Conservation (phyloP, 2,888 invertebrate genomes). For the Phasia obesa region DNA sequence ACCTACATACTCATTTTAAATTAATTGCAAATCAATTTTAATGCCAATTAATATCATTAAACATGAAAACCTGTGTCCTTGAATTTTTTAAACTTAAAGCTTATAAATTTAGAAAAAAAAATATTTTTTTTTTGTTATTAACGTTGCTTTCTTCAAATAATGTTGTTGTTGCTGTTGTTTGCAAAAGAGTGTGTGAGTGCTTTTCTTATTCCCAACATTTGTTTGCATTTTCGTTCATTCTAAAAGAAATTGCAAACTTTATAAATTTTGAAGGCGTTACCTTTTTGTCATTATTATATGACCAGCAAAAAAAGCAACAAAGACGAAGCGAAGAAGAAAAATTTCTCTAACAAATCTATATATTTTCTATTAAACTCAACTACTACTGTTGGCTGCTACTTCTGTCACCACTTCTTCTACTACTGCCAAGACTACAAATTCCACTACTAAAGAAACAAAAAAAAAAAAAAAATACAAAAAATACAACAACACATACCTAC, state of each 20-base stretch:
- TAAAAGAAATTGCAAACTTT: constrained; percentile 72
- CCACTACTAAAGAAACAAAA: constrained; percentile 36
- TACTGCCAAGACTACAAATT: constrained; percentile 21
- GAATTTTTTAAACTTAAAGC: constrained; percentile 4
- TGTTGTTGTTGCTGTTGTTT: constrained; percentile 1
- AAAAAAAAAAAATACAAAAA: no score
- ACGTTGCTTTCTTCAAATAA: background rate
- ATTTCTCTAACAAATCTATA: constrained; percentile 61
- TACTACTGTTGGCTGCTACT: constrained; percentile 39
- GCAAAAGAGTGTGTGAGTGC: constrained; percentile 2
- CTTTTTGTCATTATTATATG: constrained; percentile 73
- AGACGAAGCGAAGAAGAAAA: constrained; percentile 48
- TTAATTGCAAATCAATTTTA: background rate
- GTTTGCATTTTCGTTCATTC: constrained; percentile 61
- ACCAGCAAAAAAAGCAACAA: constrained; percentile 50
- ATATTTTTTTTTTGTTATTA: background rate
- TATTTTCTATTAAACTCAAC: constrained; percentile 25
- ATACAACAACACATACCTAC: constrained; percentile 28
- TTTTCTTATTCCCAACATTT: constrained; percentile 18
- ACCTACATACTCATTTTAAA: no score
- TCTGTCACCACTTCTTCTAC: constrained; percentile 33
- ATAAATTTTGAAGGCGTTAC: constrained; percentile 80
- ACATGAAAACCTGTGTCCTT: constrained; percentile 8
- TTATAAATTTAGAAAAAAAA: background rate
- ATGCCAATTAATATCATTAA: background rate